Evolutionary conservation across 2,888 invertebrate species (phyloP).

Genomic region (Punctoribates punctum): DNA sequence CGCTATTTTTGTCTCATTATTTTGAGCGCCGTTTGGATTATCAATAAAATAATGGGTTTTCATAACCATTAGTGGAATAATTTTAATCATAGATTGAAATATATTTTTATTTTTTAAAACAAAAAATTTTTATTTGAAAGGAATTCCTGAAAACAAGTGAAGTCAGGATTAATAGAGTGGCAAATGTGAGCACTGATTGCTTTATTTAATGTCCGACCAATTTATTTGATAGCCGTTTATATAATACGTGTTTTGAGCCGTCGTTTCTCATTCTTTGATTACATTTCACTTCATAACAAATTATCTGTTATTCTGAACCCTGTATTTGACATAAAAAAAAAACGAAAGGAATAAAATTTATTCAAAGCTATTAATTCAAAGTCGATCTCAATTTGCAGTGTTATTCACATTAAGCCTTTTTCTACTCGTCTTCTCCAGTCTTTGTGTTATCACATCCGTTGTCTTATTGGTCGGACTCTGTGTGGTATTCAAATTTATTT

Average conservation of each 20-base stretch:
- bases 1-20: no score
- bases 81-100: no score
- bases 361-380: background rate
- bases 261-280: background rate
- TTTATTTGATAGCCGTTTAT: background rate
- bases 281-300: background rate
- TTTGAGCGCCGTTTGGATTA: no score
- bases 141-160: no score
- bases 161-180: no score
- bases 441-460: constrained; percentile 19
- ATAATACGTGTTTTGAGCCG: background rate
- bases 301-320: background rate
- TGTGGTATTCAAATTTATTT: background rate
- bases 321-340: background rate
- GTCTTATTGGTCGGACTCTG: constrained; percentile 14
- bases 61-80: no score
- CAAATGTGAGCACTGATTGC: no score
- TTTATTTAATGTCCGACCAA: background rate
- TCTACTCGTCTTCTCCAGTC: background rate
- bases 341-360: background rate
- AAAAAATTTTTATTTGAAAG: no score
- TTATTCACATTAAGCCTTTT: constrained; percentile 21
- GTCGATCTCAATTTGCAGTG: background rate
- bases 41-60: no score
- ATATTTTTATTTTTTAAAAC: no score